Base-by-base conservation (phyloP, 1,140 invertebrate genomes). In the Acyrthosiphon pisum region DNA sequence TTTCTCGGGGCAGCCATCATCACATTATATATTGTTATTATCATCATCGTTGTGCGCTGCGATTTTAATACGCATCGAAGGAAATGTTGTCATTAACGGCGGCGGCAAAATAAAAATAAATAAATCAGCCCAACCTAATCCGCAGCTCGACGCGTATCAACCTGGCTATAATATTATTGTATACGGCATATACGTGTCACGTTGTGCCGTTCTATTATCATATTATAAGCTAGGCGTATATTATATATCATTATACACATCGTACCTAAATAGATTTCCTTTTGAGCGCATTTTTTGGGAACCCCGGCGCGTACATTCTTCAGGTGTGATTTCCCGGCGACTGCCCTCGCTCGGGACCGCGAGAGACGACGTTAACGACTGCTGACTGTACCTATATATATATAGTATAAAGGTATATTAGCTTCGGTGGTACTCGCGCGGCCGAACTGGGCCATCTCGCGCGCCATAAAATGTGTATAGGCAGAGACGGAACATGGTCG, bases 371-470 rank as follows among this genome's bases (percentile, higher is more conserved):
- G 88, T 68, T 90, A 90, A 90, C 89, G 89, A 90, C 53, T 22
- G 50, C 14, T 7, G 35, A 46, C 44, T 0, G 48, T 50, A 50
- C 48, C 3, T 20, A 20, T 14, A 14, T 50, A 48, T 9, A 48
- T 18, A 1, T 0, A 0, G 41, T 41, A 41, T 4, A n/a, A n/a
- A 41, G 46, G 46, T 48, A 48, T 14, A 20, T 50, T 18, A 20
- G 14, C 48, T 50, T 3, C 18, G 50, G 50, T 20, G 9, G 50
- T 23, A 23, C 20, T 22, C 22, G 4, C 20, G 37, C 46, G 11
- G 50, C 53, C n/a, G 23, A 91, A 91, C 90, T 76, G 90, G 90
- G 90, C 90, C 90, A 83, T 50, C 60, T 83, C 30, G 60, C 11
- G 35, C 8, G 26, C 56, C 56, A 46, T 46, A 26, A 30, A 30